phyloP scores from a whole-genome alignment of 2,113 vertebrate species.

The Cairina moschata region DNA sequence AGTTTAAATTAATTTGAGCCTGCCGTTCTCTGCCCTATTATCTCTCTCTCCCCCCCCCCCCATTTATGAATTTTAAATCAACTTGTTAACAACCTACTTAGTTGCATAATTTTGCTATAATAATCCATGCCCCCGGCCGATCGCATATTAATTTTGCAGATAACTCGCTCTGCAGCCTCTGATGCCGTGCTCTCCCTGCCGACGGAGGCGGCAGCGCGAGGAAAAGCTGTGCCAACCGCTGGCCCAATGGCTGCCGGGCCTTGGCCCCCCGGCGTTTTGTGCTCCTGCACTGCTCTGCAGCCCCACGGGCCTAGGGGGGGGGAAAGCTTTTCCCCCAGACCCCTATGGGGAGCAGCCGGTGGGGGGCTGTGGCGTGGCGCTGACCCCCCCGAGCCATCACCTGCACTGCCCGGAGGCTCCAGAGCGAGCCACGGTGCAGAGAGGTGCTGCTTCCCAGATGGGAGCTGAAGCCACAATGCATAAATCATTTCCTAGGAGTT shows the following conservation, averaged over 20 bases:
- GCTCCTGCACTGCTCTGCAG: background rate
- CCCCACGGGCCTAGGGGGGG: background rate
- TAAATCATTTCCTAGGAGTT: conserved; percentile 40
- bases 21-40: conserved; percentile 5
- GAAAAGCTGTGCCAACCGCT: background rate
- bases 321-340: no score
- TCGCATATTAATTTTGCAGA: background rate
- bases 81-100: conserved; percentile 64
- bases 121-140: background rate
- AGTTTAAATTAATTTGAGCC: conserved; percentile 59
- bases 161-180: accelerated
- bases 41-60: background rate
- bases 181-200: background rate
- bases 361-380: background rate
- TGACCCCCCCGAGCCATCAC: background rate
- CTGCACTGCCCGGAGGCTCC: conserved; percentile 15
- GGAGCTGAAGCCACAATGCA: conserved; percentile 32
- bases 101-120: conserved; percentile 33
- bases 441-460: conserved; percentile 5
- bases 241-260: accelerated
- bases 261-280: background rate
- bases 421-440: background rate
- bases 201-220: background rate
- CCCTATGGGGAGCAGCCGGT: no score
- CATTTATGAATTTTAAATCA: conserved; percentile 61